Conservation (phyloP, 2,113 vertebrate species). For the Elgaria multicarinata region DNA sequence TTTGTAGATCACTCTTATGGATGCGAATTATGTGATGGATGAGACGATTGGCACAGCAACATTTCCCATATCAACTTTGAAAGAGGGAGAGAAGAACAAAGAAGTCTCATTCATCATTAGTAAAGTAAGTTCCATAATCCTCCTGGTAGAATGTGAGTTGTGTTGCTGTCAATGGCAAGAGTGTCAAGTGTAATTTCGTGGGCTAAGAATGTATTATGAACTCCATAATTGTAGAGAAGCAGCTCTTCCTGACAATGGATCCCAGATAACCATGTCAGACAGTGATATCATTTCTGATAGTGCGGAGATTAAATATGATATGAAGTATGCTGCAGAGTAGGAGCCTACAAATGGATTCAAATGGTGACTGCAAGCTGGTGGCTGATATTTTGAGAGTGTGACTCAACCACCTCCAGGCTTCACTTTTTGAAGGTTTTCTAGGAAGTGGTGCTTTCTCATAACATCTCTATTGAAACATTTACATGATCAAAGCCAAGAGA, state of each 20-base stretch:
- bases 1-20: conserved; percentile 93
- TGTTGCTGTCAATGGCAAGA: not conserved
- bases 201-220: not conserved
- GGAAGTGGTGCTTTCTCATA: not conserved
- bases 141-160: not conserved
- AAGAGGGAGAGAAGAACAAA: conserved; percentile 86
- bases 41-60: conserved; percentile 90
- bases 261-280: not conserved
- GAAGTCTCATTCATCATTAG: conserved; percentile 87
- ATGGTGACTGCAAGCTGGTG: not conserved
- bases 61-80: conserved; percentile 84
- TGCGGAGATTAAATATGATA: not conserved
- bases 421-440: not conserved
- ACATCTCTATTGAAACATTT: not conserved
- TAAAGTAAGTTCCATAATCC: conserved; percentile 78
- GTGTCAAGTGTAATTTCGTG: not conserved
- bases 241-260: not conserved
- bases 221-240: not conserved
- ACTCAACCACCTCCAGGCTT: not conserved
- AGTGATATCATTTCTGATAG: not conserved
- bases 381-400: not conserved
- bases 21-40: conserved; percentile 97
- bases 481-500: not conserved
- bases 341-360: not conserved
- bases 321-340: not conserved